Base-by-base conservation (phyloP, 2,797 vertebrate species). In the Sebastes itinus region DNA sequence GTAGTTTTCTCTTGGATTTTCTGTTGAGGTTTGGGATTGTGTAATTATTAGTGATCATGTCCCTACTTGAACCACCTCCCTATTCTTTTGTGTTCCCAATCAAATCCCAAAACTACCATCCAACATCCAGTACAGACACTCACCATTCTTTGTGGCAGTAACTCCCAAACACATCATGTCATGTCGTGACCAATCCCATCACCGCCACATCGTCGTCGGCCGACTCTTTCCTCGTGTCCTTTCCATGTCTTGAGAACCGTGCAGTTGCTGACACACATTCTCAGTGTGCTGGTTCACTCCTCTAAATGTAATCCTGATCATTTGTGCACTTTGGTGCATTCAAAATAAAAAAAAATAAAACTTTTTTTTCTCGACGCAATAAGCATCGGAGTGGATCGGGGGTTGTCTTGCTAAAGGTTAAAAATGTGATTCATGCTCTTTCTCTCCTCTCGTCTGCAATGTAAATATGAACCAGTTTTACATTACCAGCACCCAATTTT, bases 391-490 rank as follows among this genome's bases (percentile, higher is more conserved):
- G 38, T 42, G 38, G 10, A n/a, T n/a, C 14, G 4, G 23, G 28
- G 20, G 71, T 52, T 25, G 13, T 74, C 14, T 35, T 12, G n/a
- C 20, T 28, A 5, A 68, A 69, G 23, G 18, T 71, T 30, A 35
- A 3, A 25, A 25, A 11, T 72, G n/a, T 42, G 52, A 13, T 58
- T 59, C 2, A 27, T 28, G 35, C 16, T 33, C 46, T 30, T 62
- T 38, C 7, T 62, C 33, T 64, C 32, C 12, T 33, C 13, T 35
- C n/a, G 23, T 49, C 54, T 81, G 63, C 30, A 59, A 7, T 60
- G 59, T 70, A 75, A 83, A 81, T 77, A 49, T n/a, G 27, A 56
- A 56, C 25, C 18, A n/a, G 27, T 78, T 58, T 71, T n/a, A 61
- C 42, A 28, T 74, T 32, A 56, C 30, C 32, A 72, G 52, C 72